Percentiles rank a stretch among this genome's conserved stretches.
These are phyloP conservation scores for Halictus quadricinctus DNA, from an alignment of 2,888 invertebrate species.

Conservation along the genomic window DNA sequence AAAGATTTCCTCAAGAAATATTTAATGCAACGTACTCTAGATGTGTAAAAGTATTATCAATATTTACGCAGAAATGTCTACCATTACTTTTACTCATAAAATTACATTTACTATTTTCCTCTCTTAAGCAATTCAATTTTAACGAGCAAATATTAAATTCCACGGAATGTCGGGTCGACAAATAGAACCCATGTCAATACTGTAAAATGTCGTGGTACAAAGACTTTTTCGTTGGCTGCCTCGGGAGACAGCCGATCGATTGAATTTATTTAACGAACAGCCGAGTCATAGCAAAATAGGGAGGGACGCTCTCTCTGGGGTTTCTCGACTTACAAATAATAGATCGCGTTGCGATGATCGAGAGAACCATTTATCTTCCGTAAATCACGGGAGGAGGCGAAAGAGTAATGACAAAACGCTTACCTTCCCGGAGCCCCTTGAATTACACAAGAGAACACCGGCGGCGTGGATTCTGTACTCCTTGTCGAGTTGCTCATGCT, in stretches of 20 bases:
- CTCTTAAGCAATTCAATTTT: not conserved
- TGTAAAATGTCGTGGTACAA: conserved; percentile 10
- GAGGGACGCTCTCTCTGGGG: conserved; percentile 7
- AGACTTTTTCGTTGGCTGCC: not conserved
- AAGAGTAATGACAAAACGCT: conserved; percentile 71
- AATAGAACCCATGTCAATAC: not conserved
- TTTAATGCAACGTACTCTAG: not conserved
- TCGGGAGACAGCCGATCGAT: conserved; percentile 29
- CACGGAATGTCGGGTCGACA: not conserved
- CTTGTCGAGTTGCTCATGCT: conserved; percentile 87
- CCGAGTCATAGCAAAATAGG: conserved; percentile 42
- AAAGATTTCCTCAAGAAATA: not conserved
- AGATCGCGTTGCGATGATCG: conserved; percentile 57
- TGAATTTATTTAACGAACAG: conserved; percentile 47
- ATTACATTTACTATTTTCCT: not conserved
- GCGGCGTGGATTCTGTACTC: conserved; percentile 87
- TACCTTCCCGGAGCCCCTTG: conserved; percentile 86
- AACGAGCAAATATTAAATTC: not conserved
- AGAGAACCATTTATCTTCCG: conserved; percentile 61
- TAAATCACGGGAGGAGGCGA: conserved; percentile 45
- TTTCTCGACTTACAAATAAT: conserved; percentile 54
- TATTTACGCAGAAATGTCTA: not conserved
- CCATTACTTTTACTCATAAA: too few relatives aligned
- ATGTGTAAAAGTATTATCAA: not conserved
- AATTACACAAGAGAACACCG: conserved; percentile 86